Percentiles rank a stretch among this genome's conserved stretches.
Conservation (phyloP, 1,140 invertebrate species). For the Drosophila tsacasi region DNA sequence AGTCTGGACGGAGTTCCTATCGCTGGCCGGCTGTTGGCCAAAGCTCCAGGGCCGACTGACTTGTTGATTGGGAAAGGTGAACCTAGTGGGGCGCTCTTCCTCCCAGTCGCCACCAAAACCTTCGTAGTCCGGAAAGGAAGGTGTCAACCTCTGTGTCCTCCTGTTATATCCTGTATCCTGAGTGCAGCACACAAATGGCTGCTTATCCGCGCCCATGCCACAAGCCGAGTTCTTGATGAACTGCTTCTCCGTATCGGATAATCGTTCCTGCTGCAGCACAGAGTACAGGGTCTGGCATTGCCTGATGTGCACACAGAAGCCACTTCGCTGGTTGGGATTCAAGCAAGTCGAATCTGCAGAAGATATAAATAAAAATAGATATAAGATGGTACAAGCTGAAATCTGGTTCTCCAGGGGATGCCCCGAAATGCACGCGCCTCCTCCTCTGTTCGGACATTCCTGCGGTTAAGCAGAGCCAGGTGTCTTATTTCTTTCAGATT, state of each 20-base stretch:
- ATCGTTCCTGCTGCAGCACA: slow-evolving; percentile 51
- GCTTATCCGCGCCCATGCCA: slow-evolving; percentile 53
- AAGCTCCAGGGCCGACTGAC: slow-evolving; percentile 54
- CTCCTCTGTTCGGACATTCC: slow-evolving; percentile 51
- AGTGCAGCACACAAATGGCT: slow-evolving; percentile 75
- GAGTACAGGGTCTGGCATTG: slow-evolving; percentile 71
- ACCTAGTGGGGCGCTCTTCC: slow-evolving; percentile 14
- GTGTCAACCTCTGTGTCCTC: slow-evolving; percentile 22
- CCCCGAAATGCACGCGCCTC: slow-evolving; percentile 43
- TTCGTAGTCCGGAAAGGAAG: slow-evolving; percentile 36
- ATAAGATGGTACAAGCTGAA: slow-evolving; percentile 9
- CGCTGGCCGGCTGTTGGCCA: slow-evolving; percentile 21
- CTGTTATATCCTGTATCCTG: slow-evolving; percentile 67
- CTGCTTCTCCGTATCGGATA: slow-evolving; percentile 47
- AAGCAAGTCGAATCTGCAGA: slow-evolving; percentile 59
- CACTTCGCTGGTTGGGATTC: slow-evolving; percentile 68
- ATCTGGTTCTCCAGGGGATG: slow-evolving; percentile 43
- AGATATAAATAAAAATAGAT: slow-evolving; percentile 8
- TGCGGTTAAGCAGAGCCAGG: slow-evolving; percentile 33
- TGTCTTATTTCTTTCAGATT: background rate
- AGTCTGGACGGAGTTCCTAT: slow-evolving; percentile 3
- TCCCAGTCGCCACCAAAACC: slow-evolving; percentile 42
- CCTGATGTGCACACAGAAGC: slow-evolving; percentile 67
- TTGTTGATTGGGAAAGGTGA: slow-evolving; percentile 43
- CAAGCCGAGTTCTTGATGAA: slow-evolving; percentile 68